phyloP scores from a whole-genome alignment of 2,113 vertebrate species.

The Puntigrus tetrazona region DNA sequence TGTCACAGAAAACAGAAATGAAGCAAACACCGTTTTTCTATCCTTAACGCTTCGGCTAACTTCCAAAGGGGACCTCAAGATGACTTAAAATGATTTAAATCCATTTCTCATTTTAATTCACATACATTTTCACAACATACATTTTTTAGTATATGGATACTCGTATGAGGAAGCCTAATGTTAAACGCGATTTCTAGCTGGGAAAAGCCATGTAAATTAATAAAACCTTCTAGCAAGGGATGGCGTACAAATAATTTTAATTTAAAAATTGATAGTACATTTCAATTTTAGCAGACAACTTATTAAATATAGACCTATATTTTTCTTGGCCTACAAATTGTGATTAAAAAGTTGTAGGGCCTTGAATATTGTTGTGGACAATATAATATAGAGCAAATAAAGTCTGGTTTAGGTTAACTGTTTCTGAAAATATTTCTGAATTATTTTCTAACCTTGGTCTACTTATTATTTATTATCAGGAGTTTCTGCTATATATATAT shows the following conservation, averaged over 20 bases:
- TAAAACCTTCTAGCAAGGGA: neutral
- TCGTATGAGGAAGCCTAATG: too few species aligned
- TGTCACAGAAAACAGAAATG: neutral
- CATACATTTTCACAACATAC: too few species aligned
- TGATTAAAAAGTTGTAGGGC: too few species aligned
- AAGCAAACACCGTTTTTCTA: neutral
- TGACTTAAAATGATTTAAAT: neutral
- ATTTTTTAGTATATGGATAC: neutral
- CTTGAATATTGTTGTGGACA: too few species aligned
- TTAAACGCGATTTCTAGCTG: neutral
- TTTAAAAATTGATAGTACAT: too few species aligned
- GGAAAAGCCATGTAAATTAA: neutral
- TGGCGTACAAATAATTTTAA: too few species aligned
- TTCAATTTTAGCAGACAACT: too few species aligned
- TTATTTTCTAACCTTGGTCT: neutral
- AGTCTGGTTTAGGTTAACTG: neutral
- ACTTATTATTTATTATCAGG: neutral
- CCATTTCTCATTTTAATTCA: too few species aligned
- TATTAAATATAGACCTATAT: too few species aligned
- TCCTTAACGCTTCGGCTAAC: neutral
- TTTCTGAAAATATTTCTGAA: neutral
- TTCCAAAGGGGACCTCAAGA: neutral
- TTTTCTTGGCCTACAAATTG: too few species aligned
- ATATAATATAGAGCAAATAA: neutral
- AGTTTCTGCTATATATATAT: too few species aligned